Evolutionary conservation across 2,888 invertebrate species (phyloP).

Genomic region (Malthinus seriepunctatus): DNA sequence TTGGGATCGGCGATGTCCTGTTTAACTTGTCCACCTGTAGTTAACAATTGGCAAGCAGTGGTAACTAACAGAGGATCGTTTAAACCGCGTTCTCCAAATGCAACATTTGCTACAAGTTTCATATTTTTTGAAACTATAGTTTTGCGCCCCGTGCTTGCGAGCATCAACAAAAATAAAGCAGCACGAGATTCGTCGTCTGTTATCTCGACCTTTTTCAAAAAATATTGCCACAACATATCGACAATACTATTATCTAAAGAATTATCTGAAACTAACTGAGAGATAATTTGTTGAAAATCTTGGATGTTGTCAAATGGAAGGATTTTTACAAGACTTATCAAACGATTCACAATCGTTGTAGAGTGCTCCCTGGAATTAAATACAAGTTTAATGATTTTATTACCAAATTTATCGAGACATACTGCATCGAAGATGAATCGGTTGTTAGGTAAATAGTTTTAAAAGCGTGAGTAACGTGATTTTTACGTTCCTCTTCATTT

Average conservation of each 20-base stretch:
- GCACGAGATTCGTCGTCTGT: conserved; percentile 72
- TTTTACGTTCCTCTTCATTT: conserved; percentile 74
- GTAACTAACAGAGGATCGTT: conserved; percentile 60
- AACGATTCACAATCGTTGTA: conserved; percentile 61
- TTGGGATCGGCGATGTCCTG: conserved; percentile 46
- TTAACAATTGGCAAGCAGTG: conserved; percentile 62
- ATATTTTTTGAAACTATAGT: conserved; percentile 65
- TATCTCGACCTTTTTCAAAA: conserved; percentile 66
- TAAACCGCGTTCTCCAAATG: conserved; percentile 61
- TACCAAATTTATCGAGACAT: conserved; percentile 32
- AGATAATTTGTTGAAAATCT: conserved; percentile 65
- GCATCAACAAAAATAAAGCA: conserved; percentile 76
- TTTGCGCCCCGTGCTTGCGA: conserved; percentile 62
- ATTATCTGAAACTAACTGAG: conserved; percentile 63
- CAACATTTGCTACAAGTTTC: conserved; percentile 72
- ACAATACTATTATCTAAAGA: conserved; percentile 61
- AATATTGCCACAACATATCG: conserved; percentile 80
- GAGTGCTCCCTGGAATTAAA: conserved; percentile 55
- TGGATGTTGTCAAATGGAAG: conserved; percentile 63
- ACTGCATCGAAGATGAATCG: conserved; percentile 57
- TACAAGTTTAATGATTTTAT: conserved; percentile 14
- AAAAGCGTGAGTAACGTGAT: conserved; percentile 78
- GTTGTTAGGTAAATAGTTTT: conserved; percentile 69
- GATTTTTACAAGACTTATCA: conserved; percentile 60
- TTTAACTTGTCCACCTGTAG: conserved; percentile 54